Conservation (phyloP, 1,140 invertebrate genomes). For the Arion vulgaris region DNA sequence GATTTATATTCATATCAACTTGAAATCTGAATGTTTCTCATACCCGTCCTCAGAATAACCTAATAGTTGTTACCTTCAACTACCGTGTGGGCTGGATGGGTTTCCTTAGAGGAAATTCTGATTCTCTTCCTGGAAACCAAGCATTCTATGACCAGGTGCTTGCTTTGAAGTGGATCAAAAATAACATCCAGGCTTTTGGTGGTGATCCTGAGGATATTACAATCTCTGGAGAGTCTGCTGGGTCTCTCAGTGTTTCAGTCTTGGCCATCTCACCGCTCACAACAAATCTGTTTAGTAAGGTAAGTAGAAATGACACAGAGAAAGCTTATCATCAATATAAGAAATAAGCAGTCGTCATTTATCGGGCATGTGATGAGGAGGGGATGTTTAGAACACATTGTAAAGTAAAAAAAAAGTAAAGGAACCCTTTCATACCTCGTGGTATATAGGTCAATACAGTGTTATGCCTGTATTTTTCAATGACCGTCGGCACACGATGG, state of each 20-base stretch:
- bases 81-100: conserved; percentile 74
- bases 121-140: conserved; percentile 72
- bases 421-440: too few relatives aligned
- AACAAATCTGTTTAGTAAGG: conserved; percentile 45
- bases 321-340: too few relatives aligned
- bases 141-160: conserved; percentile 88
- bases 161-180: conserved; percentile 84
- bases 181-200: conserved; percentile 60
- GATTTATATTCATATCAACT: too few relatives aligned
- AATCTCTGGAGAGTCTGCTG: conserved; percentile 60
- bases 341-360: too few relatives aligned
- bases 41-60: conserved; percentile 63
- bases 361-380: too few relatives aligned
- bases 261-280: conserved; percentile 43
- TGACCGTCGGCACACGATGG: too few relatives aligned
- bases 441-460: too few relatives aligned
- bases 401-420: too few relatives aligned
- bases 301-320: too few relatives aligned
- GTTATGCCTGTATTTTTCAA: too few relatives aligned
- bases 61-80: conserved; percentile 75
- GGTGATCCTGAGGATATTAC: conserved; percentile 55
- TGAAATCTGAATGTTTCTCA: too few relatives aligned
- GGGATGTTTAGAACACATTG: too few relatives aligned
- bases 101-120: conserved; percentile 50
- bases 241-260: conserved; percentile 35